Conservation (phyloP, 2,113 vertebrate genomes). For the Pionites leucogaster region DNA sequence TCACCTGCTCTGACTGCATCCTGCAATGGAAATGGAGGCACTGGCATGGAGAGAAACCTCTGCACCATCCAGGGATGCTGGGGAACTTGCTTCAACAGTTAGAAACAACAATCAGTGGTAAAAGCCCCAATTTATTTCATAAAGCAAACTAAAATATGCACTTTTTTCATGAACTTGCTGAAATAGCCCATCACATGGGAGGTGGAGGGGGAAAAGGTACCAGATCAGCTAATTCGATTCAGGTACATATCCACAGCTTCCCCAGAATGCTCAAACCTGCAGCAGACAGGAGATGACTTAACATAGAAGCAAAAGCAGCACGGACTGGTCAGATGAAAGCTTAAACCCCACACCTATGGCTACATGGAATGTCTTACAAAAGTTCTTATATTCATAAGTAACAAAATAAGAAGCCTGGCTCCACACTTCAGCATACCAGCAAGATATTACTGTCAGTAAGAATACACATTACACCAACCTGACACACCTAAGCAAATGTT, state of each 20-base stretch:
- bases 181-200: not conserved
- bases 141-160: not conserved
- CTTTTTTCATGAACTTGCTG: not conserved
- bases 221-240: not conserved
- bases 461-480: not conserved
- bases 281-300: not conserved
- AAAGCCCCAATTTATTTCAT: not conserved
- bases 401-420: not conserved
- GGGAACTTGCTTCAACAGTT: not conserved
- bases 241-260: not conserved
- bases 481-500: not conserved
- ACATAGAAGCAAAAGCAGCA: not conserved
- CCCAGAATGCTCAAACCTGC: not conserved
- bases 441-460: not conserved
- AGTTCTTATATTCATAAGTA: not conserved
- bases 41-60: rapidly evolving
- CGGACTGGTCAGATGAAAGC: rapidly evolving
- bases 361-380: rapidly evolving
- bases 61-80: not conserved
- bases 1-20: not conserved
- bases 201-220: not conserved
- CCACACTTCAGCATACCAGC: not conserved
- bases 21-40: rapidly evolving
- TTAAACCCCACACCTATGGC: not conserved
- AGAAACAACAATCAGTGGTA: not conserved